These are phyloP conservation scores for Zaprionus tsacasi DNA, from an alignment of 1,140 invertebrate genomes.

Conservation along the genomic window DNA sequence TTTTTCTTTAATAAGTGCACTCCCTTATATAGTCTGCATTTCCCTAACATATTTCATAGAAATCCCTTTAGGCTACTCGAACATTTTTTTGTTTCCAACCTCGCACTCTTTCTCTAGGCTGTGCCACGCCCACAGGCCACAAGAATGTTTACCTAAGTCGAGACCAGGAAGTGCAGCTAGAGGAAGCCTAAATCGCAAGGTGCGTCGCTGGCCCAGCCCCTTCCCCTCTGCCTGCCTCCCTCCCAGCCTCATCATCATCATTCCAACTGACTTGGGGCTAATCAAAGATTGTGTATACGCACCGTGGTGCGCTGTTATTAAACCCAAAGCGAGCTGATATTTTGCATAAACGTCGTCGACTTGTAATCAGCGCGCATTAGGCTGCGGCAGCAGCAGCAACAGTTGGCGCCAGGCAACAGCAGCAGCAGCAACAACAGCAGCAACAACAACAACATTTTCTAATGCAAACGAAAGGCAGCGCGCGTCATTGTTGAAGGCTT, in stretches of 20 bases:
- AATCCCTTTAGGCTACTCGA: neutral
- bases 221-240: neutral
- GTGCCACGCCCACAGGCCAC: neutral
- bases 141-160: neutral
- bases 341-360: constrained; percentile 78
- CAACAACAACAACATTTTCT: constrained; percentile 28
- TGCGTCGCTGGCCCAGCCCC: neutral
- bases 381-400: constrained; percentile 40
- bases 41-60: neutral
- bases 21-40: neutral
- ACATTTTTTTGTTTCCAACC: neutral
- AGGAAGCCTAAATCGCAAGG: neutral
- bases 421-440: constrained; percentile 15
- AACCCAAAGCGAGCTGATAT: constrained; percentile 33
- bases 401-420: constrained; percentile 12
- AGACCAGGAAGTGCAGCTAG: constrained; percentile 1
- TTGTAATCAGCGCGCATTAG: constrained; percentile 65
- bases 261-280: constrained; percentile 37
- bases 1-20: too few relatives aligned
- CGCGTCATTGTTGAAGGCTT: constrained; percentile 10
- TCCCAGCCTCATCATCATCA: neutral
- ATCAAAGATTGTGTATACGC: constrained; percentile 79
- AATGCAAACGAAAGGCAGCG: constrained; percentile 39
- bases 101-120: neutral
- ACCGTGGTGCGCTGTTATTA: constrained; percentile 70